phyloP scores from a whole-genome alignment of 2,113 vertebrate genomes.

The Cariama cristata region DNA sequence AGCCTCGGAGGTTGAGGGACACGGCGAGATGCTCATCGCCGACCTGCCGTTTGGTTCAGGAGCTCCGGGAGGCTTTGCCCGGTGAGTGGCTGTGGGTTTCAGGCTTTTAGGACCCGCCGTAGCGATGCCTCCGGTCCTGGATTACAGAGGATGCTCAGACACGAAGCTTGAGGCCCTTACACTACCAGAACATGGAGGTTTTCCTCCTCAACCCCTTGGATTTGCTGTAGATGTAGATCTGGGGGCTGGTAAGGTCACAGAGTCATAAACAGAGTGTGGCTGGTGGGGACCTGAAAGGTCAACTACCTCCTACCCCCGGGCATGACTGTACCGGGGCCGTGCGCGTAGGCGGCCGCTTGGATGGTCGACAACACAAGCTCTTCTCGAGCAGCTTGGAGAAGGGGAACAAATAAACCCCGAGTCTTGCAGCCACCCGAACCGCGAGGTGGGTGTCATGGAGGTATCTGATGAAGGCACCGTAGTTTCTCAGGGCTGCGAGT shows the following conservation, averaged over 20 bases:
- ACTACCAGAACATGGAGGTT: fast-evolving
- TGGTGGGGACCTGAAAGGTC: conserved; percentile 45
- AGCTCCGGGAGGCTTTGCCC: background rate
- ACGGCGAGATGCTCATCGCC: fast-evolving
- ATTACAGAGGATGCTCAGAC: background rate
- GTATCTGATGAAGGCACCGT: background rate
- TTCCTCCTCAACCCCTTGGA: background rate
- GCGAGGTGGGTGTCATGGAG: background rate
- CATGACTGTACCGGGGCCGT: background rate
- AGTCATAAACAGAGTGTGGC: background rate
- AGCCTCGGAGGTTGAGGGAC: background rate
- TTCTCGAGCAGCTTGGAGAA: background rate
- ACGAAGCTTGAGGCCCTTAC: fast-evolving
- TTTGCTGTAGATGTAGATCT: background rate
- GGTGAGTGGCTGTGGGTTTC: fast-evolving
- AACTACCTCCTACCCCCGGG: conserved; percentile 11
- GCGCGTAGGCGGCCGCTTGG: background rate
- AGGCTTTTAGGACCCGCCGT: fast-evolving
- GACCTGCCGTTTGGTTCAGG: fast-evolving
- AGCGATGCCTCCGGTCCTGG: background rate
- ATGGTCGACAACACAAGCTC: background rate
- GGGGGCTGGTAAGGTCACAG: conserved; percentile 23
- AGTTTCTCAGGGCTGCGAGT: background rate
- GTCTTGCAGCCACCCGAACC: background rate
- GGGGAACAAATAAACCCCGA: background rate